These are phyloP conservation scores for Thamnaconus septentrionalis DNA, from an alignment of 2,113 vertebrate genomes.

Conservation along the genomic window DNA sequence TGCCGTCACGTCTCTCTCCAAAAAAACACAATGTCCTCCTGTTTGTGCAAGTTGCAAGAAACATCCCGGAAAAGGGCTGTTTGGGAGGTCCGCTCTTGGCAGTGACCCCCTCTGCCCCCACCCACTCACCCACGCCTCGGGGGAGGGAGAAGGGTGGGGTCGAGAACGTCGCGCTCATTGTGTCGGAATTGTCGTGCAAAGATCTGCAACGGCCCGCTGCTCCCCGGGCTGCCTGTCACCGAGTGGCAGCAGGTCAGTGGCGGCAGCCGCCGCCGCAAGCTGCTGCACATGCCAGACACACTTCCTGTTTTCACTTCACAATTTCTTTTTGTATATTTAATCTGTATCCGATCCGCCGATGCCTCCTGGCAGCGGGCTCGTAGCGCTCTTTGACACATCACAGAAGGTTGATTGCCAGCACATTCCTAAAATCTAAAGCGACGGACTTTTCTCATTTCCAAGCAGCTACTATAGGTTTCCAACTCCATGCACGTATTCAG, in stretches of 20 bases:
- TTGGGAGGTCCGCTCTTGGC: conserved; percentile 49
- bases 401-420: conserved; percentile 18
- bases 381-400: not conserved
- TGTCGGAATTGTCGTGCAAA: conserved; percentile 43
- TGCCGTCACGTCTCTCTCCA: too few species aligned
- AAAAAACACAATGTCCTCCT: not conserved
- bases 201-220: conserved; percentile 13
- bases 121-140: too few species aligned
- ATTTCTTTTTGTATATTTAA: not conserved
- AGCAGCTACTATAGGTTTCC: too few species aligned
- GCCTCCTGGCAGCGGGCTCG: not conserved
- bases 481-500: too few species aligned
- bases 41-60: not conserved
- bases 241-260: not conserved
- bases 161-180: conserved; percentile 55
- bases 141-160: conserved; percentile 59
- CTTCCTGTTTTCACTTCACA: not conserved
- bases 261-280: not conserved
- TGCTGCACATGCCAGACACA: not conserved
- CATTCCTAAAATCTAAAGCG: not conserved
- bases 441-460: too few species aligned
- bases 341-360: too few species aligned
- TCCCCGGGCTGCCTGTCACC: conserved; percentile 29
- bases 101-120: conserved; percentile 50
- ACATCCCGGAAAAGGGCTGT: not conserved